Evolutionary conservation across 64 coral and sea anemone species (phyloP).

Genomic region (Porites australiensis): DNA sequence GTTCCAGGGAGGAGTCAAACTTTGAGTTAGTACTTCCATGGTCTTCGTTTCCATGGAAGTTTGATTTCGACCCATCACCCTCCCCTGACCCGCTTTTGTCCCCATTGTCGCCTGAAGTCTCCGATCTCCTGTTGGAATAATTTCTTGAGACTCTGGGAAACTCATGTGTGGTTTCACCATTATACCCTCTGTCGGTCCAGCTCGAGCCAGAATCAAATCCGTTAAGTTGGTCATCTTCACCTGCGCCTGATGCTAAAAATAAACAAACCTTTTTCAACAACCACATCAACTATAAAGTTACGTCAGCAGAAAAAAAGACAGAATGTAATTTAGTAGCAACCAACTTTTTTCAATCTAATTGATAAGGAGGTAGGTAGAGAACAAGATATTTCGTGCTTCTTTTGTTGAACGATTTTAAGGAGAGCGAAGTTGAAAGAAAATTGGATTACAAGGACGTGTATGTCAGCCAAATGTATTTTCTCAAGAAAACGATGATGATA

Average conservation of each 20-base stretch:
- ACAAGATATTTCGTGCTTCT: too few relatives aligned
- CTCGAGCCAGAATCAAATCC: constrained; percentile 13
- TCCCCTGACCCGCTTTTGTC: neutral
- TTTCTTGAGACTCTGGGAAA: neutral
- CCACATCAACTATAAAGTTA: neutral
- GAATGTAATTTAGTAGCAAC: too few relatives aligned
- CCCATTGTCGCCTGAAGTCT: constrained; percentile 5
- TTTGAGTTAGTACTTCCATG: neutral
- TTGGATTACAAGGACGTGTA: too few relatives aligned
- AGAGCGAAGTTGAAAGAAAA: too few relatives aligned
- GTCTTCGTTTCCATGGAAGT: neutral
- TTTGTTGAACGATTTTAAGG: too few relatives aligned
- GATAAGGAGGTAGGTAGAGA: too few relatives aligned
- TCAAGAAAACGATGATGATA: too few relatives aligned
- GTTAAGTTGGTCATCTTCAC: neutral
- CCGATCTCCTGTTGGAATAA: neutral
- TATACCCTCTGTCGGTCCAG: neutral
- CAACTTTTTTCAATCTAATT: too few relatives aligned
- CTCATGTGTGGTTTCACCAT: neutral
- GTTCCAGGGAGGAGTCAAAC: neutral
- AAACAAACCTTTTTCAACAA: neutral
- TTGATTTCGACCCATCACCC: neutral
- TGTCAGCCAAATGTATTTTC: too few relatives aligned
- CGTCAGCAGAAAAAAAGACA: neutral
- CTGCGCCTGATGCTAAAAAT: neutral